Evolutionary conservation across 1,140 invertebrate genomes (phyloP), one percentile per base, ranked within the genome.

Genomic region (Dryas iulia): DNA sequence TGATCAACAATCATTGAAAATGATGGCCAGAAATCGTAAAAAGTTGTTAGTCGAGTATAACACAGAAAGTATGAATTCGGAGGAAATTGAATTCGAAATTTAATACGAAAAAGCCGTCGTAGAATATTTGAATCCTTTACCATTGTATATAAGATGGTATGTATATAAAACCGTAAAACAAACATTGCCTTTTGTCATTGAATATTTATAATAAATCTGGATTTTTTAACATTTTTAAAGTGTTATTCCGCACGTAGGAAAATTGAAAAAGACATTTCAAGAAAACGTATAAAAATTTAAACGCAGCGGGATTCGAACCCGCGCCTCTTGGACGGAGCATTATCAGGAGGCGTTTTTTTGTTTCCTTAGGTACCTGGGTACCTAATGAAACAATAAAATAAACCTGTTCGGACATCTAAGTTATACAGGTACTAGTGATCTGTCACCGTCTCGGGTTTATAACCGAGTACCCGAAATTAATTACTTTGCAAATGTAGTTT

Each of bases 1-100:
- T 60, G 18, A 53, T 58, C 14, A 18, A 35, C 53, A 64, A 58
- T 65, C 63, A 39, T 60, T 59, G 18, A 52, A 53, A 67, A 47
- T 56, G 30, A 56, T 57, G 35, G 33, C 21, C n/a, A 54, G 53
- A 65, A 52, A 67, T 60, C 25, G 12, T 26, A 21, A 54, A 18
- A 35, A 65, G 57, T 54, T 53, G 28, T 54, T 11, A 23, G 57
- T 53, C 35, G n/a, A 39, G 25, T 64, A 56, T 64, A 64, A n/a
- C 12, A 39, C n/a, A 35, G 12, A 35, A 39, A 39, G n/a, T n/a
- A n/a, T n/a, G n/a, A n/a, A 1, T 2, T 39, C 12, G 33, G 33
- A n/a, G n/a, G 33, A 39, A 39, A 39, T n/a, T 7, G 6, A 18
- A 39, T 14, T n/a, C n/a, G n/a, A n/a, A n/a, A 39, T 39, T 39